Base-by-base conservation (phyloP, 2,797 vertebrate species). In the Lophius americanus region DNA sequence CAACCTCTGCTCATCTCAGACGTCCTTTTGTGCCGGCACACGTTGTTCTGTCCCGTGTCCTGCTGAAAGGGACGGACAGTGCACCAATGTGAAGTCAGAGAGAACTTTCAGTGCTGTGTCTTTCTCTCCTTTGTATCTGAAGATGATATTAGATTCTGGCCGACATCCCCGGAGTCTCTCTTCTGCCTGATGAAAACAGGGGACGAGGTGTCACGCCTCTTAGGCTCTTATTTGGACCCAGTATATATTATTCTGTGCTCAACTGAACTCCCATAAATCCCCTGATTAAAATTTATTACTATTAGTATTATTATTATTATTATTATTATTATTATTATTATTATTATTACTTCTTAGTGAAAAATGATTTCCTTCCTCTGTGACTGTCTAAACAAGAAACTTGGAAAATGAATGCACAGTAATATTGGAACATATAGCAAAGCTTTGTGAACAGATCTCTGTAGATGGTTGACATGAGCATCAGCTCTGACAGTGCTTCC, bases 21-120 rank as follows among this genome's bases (percentile, higher is more conserved):
- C 4, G 43, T 75, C 59, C 64, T 69, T 44, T 13, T 52, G 63
- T 68, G 13, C 77, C 83, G 51, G 38, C 44, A 14, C 55, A 81
- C 68, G 88, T 86, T 65, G 83, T 88, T 89, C 82, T 68, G 67
- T 79, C 32, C 68, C 7, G n/a, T 44, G 51, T 64, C 76, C 83
- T 62, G 72, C 82, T 72, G 84, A 74, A 67, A 67, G 58, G 44
- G 32, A 37, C 14, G 1, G 52, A 65, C 6, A 2, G 39, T 64
- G 51, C 59, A 84, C 79, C 37, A 78, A 88, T 65, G 67, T 60
- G 70, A 63, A 35, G 51, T 39, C 50, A 57, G 7, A 38, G 41
- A 42, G 71, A 71, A 81, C 50, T 84, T 75, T 75, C 41, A 37
- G 60, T 51, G 77, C 23, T 23, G 23, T 23, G 56, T 61, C 53